Evolutionary conservation across 2,113 vertebrate species (phyloP).

Genomic region (Amphiprion ocellaris): DNA sequence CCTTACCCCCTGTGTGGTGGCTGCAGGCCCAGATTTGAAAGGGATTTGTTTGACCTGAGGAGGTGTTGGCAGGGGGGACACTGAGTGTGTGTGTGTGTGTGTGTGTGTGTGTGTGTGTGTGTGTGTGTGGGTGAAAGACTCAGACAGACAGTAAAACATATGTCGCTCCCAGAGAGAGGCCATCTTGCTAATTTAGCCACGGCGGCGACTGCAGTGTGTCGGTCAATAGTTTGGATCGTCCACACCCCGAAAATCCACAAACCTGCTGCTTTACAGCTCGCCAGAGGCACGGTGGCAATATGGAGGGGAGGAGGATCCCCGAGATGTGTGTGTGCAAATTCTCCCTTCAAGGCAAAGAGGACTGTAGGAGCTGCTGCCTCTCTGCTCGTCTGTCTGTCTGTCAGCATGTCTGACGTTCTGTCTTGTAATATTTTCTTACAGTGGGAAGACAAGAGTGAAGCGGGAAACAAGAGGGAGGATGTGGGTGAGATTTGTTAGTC

Average conservation of each 20-base stretch:
- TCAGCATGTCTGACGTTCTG: slow-evolving; percentile 59
- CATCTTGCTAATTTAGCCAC: slow-evolving; percentile 77
- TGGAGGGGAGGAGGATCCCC: slow-evolving; percentile 70
- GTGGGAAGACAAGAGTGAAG: background rate
- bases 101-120: slow-evolving; percentile 38
- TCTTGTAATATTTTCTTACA: background rate
- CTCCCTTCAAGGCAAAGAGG: slow-evolving; percentile 55
- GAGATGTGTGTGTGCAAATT: slow-evolving; percentile 46
- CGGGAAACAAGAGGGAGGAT: no score
- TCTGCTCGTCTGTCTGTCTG: slow-evolving; percentile 36
- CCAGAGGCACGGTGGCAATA: slow-evolving; percentile 78
- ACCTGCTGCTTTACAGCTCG: slow-evolving; percentile 79
- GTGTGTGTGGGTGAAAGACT: slow-evolving; percentile 33
- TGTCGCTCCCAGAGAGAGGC: slow-evolving; percentile 78
- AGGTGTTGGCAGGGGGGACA: slow-evolving; percentile 51
- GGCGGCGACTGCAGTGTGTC: slow-evolving; percentile 19
- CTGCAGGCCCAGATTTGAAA: slow-evolving; percentile 82
- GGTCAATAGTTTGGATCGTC: slow-evolving; percentile 58
- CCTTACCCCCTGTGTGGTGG: slow-evolving; percentile 73
- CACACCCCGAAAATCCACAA: slow-evolving; percentile 52
- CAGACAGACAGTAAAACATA: slow-evolving; percentile 87
- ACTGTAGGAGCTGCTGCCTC: slow-evolving; percentile 53
- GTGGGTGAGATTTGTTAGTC: no score
- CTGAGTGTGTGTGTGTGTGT: slow-evolving; percentile 35
- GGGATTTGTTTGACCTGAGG: slow-evolving; percentile 80